Evolutionary conservation across 2,797 vertebrate species (phyloP).

Genomic region (Tenualosa thibaudeaui): DNA sequence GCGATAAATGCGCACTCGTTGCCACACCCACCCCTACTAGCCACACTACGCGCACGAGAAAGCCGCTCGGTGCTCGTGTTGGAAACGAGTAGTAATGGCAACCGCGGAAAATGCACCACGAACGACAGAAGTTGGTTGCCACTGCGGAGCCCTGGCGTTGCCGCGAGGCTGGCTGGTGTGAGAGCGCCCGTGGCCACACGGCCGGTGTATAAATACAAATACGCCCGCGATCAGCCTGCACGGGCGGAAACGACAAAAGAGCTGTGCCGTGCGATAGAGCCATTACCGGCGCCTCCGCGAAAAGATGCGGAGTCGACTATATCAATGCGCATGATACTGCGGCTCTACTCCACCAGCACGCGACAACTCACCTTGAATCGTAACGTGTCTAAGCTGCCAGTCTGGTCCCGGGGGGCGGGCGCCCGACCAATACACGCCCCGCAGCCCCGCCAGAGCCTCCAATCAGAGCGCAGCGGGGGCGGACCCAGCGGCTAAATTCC

Average conservation of each 20-base stretch:
- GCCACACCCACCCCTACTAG: conserved; percentile 19
- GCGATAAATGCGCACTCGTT: conserved; percentile 6
- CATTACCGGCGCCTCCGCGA: conserved; percentile 26
- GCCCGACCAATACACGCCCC: conserved; percentile 78
- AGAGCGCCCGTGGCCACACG: background rate
- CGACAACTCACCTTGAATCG: conserved; percentile 96
- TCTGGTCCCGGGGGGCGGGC: conserved; percentile 60
- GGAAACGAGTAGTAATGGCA: conserved; percentile 13
- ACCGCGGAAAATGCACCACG: background rate
- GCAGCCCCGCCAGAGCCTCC: conserved; percentile 60
- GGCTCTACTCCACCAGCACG: conserved; percentile 86
- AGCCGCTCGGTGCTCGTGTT: background rate
- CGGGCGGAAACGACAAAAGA: conserved; percentile 7
- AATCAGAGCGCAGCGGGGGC: conserved; percentile 69
- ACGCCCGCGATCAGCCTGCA: background rate
- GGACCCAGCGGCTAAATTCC: conserved; percentile 75
- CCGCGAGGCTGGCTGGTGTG: background rate
- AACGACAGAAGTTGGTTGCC: conserved; percentile 29
- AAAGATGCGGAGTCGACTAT: conserved; percentile 69
- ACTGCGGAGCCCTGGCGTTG: background rate
- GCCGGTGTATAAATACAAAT: background rate
- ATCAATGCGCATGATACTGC: conserved; percentile 99
- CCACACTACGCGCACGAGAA: conserved; percentile 13
- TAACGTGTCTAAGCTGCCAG: conserved; percentile 71
- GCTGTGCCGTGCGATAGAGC: background rate